Evolutionary conservation across 2,113 vertebrate genomes (phyloP).

Genomic region (Sphaerodactylus townsendi): DNA sequence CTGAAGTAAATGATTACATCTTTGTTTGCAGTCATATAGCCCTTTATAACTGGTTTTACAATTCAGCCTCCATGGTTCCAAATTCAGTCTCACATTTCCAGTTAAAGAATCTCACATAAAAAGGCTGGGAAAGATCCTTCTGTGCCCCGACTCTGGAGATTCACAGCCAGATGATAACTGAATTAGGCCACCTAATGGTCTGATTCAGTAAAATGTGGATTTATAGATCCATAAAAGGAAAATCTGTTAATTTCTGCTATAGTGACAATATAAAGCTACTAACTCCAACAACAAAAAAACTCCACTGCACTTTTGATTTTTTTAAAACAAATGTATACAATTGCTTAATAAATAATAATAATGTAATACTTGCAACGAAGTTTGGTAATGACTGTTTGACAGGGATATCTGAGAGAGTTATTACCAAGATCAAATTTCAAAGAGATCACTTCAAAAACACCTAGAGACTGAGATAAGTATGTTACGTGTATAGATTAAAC

Average conservation of each 20-base stretch:
- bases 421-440: constrained; percentile 19
- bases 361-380: background rate
- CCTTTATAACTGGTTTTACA: background rate
- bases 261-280: background rate
- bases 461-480: background rate
- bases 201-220: too few species aligned
- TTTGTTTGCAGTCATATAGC: background rate
- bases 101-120: too few species aligned
- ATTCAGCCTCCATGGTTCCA: too few species aligned
- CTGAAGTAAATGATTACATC: background rate
- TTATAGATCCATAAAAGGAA: background rate
- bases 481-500: constrained; percentile 1
- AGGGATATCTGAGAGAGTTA: background rate
- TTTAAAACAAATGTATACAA: background rate
- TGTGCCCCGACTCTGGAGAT: too few species aligned
- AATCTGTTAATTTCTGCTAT: background rate
- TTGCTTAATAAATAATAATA: background rate
- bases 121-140: too few species aligned
- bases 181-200: too few species aligned
- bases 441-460: constrained; percentile 18
- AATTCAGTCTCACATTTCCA: too few species aligned
- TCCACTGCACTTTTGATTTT: background rate
- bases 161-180: too few species aligned
- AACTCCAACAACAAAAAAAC: background rate
- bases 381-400: background rate